Evolutionary conservation across 2,888 invertebrate genomes (phyloP).

Genomic region (Ectropis crepuscularia): DNA sequence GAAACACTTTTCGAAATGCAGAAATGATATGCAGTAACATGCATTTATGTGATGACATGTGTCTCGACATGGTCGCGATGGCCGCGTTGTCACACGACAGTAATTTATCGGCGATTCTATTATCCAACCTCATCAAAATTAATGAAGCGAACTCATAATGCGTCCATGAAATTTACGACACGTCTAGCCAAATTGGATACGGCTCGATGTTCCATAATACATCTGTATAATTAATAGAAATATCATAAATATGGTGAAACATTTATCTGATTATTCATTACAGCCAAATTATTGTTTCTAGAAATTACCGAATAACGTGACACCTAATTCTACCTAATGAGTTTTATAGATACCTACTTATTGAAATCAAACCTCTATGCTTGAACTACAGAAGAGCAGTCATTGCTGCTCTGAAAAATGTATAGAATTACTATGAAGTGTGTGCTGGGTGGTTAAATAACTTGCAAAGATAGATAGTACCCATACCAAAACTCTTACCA

Average conservation of each 20-base stretch:
- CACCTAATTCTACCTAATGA: too few relatives aligned
- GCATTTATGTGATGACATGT: slow-evolving; percentile 3
- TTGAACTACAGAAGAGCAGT: too few relatives aligned
- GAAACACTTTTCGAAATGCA: background rate
- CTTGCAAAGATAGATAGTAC: too few relatives aligned
- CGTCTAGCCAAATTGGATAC: background rate
- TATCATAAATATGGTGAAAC: background rate
- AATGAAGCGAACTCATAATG: slow-evolving; percentile 18
- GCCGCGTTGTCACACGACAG: slow-evolving; percentile 10
- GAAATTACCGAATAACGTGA: too few relatives aligned
- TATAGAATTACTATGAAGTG: too few relatives aligned
- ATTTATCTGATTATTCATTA: too few relatives aligned
- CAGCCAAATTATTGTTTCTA: too few relatives aligned
- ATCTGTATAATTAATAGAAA: slow-evolving; percentile 1
- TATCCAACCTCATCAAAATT: slow-evolving; percentile 22
- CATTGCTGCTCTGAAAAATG: too few relatives aligned
- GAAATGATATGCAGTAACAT: slow-evolving; percentile 1
- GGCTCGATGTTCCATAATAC: background rate
- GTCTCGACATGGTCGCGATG: slow-evolving; percentile 1
- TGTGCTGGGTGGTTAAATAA: too few relatives aligned
- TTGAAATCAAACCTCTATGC: too few relatives aligned
- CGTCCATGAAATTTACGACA: slow-evolving; percentile 11
- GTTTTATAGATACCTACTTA: too few relatives aligned
- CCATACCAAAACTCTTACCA: too few relatives aligned
- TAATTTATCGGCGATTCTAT: slow-evolving; percentile 19